A percentile compares a stretch with the other conserved stretches of the same genome.
Conservation (phyloP, 1,140 invertebrate genomes). For the Scaptomyza graminum region DNA sequence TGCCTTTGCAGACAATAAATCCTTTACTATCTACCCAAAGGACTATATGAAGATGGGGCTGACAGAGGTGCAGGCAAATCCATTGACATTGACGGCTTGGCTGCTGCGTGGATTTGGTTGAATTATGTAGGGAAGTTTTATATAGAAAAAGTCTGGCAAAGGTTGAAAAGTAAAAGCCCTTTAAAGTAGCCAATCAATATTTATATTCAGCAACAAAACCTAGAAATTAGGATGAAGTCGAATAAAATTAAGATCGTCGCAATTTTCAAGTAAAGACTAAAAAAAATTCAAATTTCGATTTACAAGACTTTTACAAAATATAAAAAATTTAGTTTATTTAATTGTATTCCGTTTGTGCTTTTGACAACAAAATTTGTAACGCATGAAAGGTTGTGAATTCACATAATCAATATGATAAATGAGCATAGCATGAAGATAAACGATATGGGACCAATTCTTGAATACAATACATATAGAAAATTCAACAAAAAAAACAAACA, state of each 20-base stretch:
- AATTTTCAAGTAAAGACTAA: too few relatives aligned
- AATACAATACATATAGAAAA: too few relatives aligned
- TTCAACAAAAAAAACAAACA: too few relatives aligned
- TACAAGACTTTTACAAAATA: not conserved
- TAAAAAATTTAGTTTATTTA: not conserved
- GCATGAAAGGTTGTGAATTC: too few relatives aligned
- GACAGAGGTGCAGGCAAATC: slow-evolving; percentile 93
- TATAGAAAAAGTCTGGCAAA: too few relatives aligned
- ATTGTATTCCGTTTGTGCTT: not conserved
- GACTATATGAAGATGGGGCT: slow-evolving; percentile 98
- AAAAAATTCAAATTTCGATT: not conserved
- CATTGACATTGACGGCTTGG: slow-evolving; percentile 96
- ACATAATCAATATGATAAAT: too few relatives aligned
- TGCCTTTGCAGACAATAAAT: slow-evolving; percentile 94
- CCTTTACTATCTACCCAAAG: slow-evolving; percentile 96
- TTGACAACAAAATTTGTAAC: not conserved
- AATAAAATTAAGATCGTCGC: too few relatives aligned
- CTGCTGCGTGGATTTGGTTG: too few relatives aligned
- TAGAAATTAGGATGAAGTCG: too few relatives aligned
- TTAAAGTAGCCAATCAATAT: not conserved
- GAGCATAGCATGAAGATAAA: too few relatives aligned
- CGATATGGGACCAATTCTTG: too few relatives aligned
- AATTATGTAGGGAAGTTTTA: too few relatives aligned
- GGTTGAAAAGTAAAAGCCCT: not conserved
- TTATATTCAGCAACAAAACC: not conserved